These are phyloP conservation scores for Tamias sibiricus DNA, from an alignment of 2,113 vertebrate species.

Conservation along the genomic window DNA sequence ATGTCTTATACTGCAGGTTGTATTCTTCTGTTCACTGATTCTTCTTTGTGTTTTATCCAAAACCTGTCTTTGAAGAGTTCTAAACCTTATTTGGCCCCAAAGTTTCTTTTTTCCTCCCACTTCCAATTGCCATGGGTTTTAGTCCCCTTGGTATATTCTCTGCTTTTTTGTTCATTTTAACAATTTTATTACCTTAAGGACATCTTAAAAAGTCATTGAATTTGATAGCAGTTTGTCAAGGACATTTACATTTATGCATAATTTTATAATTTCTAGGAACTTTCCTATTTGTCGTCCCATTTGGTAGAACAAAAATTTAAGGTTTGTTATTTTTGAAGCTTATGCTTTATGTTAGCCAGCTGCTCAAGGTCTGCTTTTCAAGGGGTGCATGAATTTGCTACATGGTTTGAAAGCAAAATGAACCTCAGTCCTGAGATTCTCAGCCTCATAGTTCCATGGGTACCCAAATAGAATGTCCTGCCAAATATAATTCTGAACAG, in stretches of 20 bases:
- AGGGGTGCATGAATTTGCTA: not conserved
- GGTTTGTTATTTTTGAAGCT: not conserved
- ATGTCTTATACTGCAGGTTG: not conserved
- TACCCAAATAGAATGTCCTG: not conserved
- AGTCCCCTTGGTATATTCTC: not conserved
- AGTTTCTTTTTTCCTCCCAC: not conserved
- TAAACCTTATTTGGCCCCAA: not conserved
- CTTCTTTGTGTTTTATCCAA: not conserved
- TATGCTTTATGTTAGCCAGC: not conserved
- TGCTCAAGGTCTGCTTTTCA: not conserved
- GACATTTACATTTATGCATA: not conserved
- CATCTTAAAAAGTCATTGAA: not conserved
- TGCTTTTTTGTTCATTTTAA: slow-evolving; percentile 17
- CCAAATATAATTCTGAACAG: not conserved
- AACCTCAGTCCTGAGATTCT: too few relatives aligned
- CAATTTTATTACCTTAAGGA: not conserved
- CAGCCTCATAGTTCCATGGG: not conserved
- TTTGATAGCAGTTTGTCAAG: not conserved
- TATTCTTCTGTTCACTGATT: not conserved
- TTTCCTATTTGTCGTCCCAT: not conserved
- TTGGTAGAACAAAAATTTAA: not conserved
- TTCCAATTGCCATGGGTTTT: not conserved
- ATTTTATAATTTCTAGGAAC: not conserved
- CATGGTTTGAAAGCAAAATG: not conserved
- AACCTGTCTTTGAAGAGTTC: not conserved